Evolutionary conservation across 92 coral and sea anemone species (phyloP), one percentile per base, ranked within the genome.

Genomic region (Epizoanthus illoricatus): DNA sequence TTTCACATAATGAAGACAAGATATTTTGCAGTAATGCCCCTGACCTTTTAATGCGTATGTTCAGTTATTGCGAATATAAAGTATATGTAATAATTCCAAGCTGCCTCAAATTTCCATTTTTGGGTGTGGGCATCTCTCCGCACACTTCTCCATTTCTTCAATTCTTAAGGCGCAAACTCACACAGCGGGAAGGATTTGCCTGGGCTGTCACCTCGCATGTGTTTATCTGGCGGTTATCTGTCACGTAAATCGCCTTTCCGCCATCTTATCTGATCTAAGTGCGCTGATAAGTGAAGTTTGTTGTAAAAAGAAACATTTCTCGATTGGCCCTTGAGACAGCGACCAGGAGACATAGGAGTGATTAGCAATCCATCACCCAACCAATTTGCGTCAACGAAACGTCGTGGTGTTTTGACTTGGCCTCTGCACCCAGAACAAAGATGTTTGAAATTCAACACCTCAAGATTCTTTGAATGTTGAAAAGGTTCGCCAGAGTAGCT

Each of bases 381-480:
- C 82, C 82, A 78, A 78, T 78, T 78, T 78, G 71, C 67, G 71
- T 78, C 82, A 78, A 78, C 59, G 81, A 41, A 17, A 28, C 56
- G 47, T 65, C 42, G 23, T 41, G 40, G 45, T 78, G 82, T 78
- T 78, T 78, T 78, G 82, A 63, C 64, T n/a, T 19, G 80, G 56
- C 33, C 36, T 28, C 49, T 5, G 49, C 49, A 24, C 65, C 64
- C 45, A 23, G 61, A 17, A 23, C n/a, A 75, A 75, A 16, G 15
- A 36, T 15, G 36, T 18, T 64, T 78, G 82, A 63, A 78, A 78
- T 40, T 61, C 59, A 61, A 78, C 82, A 78, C 82, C 81, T 60
- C 71, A 45, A 78, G 41, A 19, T 42, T 61, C 82, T 42, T 52
- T 19, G 66, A 78, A 63, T 63, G 45, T 43, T 76, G 71, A 78